Evolutionary conservation across 1,140 invertebrate species (phyloP), one percentile per base, ranked within the genome.

Genomic region (Caerostris darwini): DNA sequence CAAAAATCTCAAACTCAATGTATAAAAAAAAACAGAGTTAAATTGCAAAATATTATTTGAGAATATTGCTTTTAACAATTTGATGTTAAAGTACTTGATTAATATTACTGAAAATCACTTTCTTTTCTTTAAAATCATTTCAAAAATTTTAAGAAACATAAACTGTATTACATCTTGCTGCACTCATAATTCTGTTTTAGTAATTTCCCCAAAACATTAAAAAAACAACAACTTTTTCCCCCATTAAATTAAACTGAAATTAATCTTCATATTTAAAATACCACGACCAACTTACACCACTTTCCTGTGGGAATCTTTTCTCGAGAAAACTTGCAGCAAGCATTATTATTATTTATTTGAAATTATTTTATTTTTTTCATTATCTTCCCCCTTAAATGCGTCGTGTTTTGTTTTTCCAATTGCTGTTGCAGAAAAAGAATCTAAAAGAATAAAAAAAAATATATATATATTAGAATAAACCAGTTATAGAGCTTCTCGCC

Each of bases 401-500:
- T 59, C 69, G 53, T 92, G 90, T 94, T 94, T 94, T 94, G 86
- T 88, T 94, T 94, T 86, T 77, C 85, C 92, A 89, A 94, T 89
- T 94, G 92, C 92, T 50, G 82, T 34, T 34, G 54, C 54, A 89
- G 58, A 77, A 81, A 88, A 89, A 58, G 17, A 34, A 34, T 34
- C 34, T 69, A 34, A 34, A 91, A 92, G n/a, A 92, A 90, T 57
- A 85, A 85, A 93, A 34, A 34, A 34, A 34, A 89, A 89, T n/a
- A n/a, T n/a, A 64, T 50, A 88, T n/a, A 81, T 94, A 94, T 94
- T 94, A 88, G 92, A 94, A 94, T 94, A 94, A 94, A 94, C 92
- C 92, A 94, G 92, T 94, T 94, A 87, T 64, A 85, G 81, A 64
- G 53, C 59, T 77, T 87, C 64, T 83, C 67, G 69, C 61, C 86